Evolutionary conservation across 2,888 invertebrate species (phyloP).

Genomic region (Sylvicola fuscatus): DNA sequence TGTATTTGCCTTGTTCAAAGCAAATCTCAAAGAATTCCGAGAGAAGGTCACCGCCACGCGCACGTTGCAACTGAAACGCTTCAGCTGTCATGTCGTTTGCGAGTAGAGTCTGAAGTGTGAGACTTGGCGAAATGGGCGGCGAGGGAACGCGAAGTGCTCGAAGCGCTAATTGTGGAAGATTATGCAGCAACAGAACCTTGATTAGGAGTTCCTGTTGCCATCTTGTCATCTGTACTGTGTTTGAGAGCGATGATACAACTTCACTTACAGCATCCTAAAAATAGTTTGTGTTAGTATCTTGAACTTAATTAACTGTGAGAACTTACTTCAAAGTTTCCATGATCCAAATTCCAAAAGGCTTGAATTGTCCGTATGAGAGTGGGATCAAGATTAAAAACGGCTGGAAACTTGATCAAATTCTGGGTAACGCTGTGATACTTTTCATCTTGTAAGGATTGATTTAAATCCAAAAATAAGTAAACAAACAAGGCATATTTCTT

Average conservation of each 20-base stretch:
- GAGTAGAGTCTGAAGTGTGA: constrained; percentile 17
- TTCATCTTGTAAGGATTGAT: constrained; percentile 42
- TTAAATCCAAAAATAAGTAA: constrained; percentile 66
- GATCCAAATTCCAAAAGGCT: constrained; percentile 80
- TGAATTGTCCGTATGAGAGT: constrained; percentile 59
- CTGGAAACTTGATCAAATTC: constrained; percentile 57
- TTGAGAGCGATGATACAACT: constrained; percentile 17
- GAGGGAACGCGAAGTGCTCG: constrained; percentile 15
- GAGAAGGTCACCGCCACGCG: constrained; percentile 15
- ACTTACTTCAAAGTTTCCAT: constrained; percentile 57
- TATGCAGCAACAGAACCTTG: constrained; percentile 14
- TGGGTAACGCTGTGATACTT: constrained; percentile 33
- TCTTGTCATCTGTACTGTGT: constrained; percentile 11
- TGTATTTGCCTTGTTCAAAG: constrained; percentile 14
- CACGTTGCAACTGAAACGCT: constrained; percentile 21
- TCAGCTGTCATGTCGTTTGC: constrained; percentile 19
- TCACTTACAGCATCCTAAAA: constrained; percentile 16
- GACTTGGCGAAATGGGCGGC: constrained; percentile 12
- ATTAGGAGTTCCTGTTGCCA: constrained; percentile 22
- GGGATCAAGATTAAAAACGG: constrained; percentile 54
- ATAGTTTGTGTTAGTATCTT: not conserved
- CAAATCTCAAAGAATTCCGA: constrained; percentile 18
- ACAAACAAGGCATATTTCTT: constrained; percentile 61
- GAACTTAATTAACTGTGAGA: constrained; percentile 1
- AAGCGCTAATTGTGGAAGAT: constrained; percentile 14